phyloP scores from a whole-genome alignment of 2,113 vertebrate genomes.

The Stomatorhinus ivindoensis region DNA sequence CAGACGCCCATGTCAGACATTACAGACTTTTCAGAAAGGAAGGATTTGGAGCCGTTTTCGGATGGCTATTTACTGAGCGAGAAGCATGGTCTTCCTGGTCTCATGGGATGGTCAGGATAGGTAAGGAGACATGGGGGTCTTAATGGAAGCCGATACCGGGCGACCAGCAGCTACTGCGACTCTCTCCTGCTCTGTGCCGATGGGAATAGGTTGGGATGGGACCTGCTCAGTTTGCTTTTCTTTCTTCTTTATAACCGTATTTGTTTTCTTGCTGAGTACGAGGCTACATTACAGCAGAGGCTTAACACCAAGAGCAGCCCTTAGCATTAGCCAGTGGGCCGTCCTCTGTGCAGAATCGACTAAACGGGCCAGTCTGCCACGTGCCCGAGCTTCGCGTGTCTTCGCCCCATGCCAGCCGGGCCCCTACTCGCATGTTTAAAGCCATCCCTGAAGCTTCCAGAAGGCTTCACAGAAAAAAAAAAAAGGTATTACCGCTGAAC shows the following conservation, averaged over 20 bases:
- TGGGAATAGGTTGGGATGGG: not conserved
- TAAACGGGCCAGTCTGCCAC: not conserved
- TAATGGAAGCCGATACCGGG: not conserved
- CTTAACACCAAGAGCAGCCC: not conserved
- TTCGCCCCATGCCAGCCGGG: not conserved
- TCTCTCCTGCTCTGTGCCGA: not conserved
- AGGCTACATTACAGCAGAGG: not conserved
- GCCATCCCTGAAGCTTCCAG: not conserved
- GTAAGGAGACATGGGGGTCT: slow-evolving; percentile 9
- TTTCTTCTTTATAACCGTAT: not conserved
- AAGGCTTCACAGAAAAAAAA: not conserved
- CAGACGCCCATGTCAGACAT: not conserved
- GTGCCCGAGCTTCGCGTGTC: not conserved
- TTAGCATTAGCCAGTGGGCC: not conserved
- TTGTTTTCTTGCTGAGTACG: not conserved
- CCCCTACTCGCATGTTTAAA: not conserved
- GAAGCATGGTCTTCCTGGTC: slow-evolving; percentile 29
- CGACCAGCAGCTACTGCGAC: not conserved
- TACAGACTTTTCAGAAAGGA: not conserved
- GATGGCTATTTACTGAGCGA: not conserved
- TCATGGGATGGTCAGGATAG: slow-evolving; percentile 29
- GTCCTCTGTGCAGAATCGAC: not conserved
- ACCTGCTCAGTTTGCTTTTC: not conserved
- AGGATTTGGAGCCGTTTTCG: not conserved
- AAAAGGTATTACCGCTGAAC: not conserved